A percentile compares a stretch with the other conserved stretches of the same genome.
These are phyloP conservation scores for Vulpes lagopus DNA, from an alignment of 2,113 vertebrate genomes.

Conservation along the genomic window DNA sequence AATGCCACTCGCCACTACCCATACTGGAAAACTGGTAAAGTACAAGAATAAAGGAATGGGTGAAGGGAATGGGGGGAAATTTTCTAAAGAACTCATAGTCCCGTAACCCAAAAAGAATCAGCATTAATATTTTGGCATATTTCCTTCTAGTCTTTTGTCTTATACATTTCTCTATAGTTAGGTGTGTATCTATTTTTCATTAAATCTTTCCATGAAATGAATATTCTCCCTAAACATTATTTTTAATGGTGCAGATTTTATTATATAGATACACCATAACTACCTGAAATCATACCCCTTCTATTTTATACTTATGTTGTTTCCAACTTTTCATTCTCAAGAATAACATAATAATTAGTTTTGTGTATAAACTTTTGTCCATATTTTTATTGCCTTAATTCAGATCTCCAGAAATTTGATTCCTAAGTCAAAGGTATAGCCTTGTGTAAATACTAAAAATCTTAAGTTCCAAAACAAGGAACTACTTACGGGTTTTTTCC, in stretches of 20 bases:
- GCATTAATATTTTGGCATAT: neutral
- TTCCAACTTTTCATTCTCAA: neutral
- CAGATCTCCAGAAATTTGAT: conserved; percentile 34
- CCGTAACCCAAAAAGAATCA: conserved; percentile 27
- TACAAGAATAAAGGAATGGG: conserved; percentile 24
- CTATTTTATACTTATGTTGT: conserved; percentile 4
- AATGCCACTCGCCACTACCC: neutral
- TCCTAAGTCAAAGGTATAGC: neutral
- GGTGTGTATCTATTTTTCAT: neutral
- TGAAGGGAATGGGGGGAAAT: neutral
- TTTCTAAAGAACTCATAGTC: neutral
- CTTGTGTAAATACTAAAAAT: neutral
- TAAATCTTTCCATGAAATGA: neutral
- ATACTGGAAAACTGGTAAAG: neutral
- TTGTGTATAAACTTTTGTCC: neutral
- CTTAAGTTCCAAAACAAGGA: conserved; percentile 47
- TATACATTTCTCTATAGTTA: neutral
- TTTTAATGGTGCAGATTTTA: conserved; percentile 50
- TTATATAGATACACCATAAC: neutral
- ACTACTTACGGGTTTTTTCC: conserved; percentile 94
- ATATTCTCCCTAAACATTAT: neutral
- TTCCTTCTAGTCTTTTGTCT: conserved; percentile 39
- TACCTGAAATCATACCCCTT: neutral
- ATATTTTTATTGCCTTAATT: conserved; percentile 55
- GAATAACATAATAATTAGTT: conserved; percentile 20